Conservation (phyloP, 2,888 invertebrate genomes). For the Psylliodes chrysocephalus region DNA sequence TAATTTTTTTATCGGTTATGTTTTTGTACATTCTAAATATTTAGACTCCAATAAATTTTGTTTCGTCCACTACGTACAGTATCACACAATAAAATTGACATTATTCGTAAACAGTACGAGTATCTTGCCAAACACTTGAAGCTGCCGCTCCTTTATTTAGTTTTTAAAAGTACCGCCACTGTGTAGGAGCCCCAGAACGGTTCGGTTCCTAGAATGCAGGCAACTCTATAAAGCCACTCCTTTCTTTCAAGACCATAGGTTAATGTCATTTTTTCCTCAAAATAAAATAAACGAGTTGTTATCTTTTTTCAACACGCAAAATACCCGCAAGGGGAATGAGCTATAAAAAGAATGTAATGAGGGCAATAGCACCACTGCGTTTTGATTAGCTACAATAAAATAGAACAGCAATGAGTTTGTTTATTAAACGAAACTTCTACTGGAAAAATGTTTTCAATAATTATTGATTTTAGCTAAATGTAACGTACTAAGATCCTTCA, state of each 20-base stretch:
- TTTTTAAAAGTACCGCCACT: constrained; percentile 50
- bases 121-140: constrained; percentile 46
- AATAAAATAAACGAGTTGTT: constrained; percentile 15
- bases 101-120: constrained; percentile 34
- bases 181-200: constrained; percentile 49
- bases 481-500: no score
- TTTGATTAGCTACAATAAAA: no score
- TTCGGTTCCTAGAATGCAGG: constrained; percentile 47
- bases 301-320: constrained; percentile 19
- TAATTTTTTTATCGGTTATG: no score
- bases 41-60: no score
- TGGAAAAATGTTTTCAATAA: no score
- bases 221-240: constrained; percentile 42
- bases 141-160: constrained; percentile 52
- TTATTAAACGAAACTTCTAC: no score
- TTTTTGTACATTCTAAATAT: no score
- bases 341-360: constrained; percentile 1
- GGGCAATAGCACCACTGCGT: neutral
- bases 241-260: constrained; percentile 42
- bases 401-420: no score
- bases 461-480: no score
- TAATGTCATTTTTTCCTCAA: constrained; percentile 26
- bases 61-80: neutral
- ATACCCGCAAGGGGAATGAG: constrained; percentile 7
- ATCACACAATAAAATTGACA: constrained; percentile 31